Percentiles rank a stretch among this genome's conserved stretches.
phyloP scores from a whole-genome alignment of 2,113 vertebrate species.

The Coracopsis vasa region DNA sequence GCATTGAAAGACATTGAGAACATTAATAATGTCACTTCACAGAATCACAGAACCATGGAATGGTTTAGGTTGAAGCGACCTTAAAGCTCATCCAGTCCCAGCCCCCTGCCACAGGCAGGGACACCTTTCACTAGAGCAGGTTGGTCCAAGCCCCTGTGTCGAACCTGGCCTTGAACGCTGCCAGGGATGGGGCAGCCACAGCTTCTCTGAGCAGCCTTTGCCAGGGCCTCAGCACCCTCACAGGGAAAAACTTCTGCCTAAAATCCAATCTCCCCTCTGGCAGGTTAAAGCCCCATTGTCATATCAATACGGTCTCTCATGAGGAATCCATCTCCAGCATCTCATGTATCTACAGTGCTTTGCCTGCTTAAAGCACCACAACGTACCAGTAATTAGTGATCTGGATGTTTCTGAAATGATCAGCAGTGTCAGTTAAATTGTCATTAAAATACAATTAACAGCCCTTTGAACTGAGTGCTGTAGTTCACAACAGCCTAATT shows the following conservation, averaged over 20 bases:
- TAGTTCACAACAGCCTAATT: neutral
- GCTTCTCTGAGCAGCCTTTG: neutral
- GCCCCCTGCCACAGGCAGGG: neutral
- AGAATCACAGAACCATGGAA: neutral
- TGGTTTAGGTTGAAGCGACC: neutral
- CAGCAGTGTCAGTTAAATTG: neutral
- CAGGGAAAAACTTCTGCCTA: neutral
- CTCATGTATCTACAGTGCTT: neutral
- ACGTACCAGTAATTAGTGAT: neutral
- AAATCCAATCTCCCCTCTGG: neutral
- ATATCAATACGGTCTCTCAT: neutral
- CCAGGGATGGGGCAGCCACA: neutral
- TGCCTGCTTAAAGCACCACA: neutral
- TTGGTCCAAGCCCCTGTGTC: neutral
- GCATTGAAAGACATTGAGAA: neutral
- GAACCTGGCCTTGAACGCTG: neutral
- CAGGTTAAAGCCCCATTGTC: neutral
- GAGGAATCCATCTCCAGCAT: neutral
- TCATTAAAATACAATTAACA: slow-evolving; percentile 9
- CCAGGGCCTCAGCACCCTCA: neutral
- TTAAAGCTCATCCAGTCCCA: neutral
- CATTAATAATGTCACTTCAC: neutral
- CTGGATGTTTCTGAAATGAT: neutral
- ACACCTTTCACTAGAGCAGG: neutral
- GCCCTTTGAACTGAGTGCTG: neutral